These are phyloP conservation scores for Sycophila sp. DNA, from an alignment of 1,140 invertebrate genomes.

Conservation along the genomic window DNA sequence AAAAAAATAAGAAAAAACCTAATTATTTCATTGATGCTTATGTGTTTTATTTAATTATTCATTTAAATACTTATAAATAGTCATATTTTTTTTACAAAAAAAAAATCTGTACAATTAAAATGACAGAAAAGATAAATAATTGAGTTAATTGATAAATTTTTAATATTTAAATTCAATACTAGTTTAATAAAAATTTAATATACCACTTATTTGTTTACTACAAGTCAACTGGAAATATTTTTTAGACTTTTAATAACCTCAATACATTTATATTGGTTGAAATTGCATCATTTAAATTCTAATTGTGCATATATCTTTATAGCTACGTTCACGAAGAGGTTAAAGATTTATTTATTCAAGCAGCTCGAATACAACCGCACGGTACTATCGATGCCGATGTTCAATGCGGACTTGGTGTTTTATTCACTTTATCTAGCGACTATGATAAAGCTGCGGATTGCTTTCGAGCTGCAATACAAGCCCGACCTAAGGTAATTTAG, in stretches of 20 bases:
- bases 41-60: background rate
- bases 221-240: too few relatives aligned
- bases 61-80: too few relatives aligned
- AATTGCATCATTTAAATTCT: constrained; percentile 9
- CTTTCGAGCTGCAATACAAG: constrained; percentile 88
- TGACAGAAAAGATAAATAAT: too few relatives aligned
- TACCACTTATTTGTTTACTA: too few relatives aligned
- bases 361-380: constrained; percentile 81
- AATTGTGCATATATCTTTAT: constrained; percentile 40
- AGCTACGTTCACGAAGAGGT: constrained; percentile 76
- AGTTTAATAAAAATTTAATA: too few relatives aligned
- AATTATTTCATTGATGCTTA: background rate
- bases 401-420: constrained; percentile 93
- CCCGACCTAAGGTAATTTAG: constrained; percentile 75
- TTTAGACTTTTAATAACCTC: background rate
- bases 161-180: background rate
- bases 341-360: constrained; percentile 84
- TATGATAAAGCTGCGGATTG: constrained; percentile 97
- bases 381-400: constrained; percentile 89
- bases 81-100: background rate
- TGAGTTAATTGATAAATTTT: background rate
- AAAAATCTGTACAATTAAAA: background rate
- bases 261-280: background rate
- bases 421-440: constrained; percentile 94
- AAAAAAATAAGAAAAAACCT: too few relatives aligned